phyloP scores from a whole-genome alignment of 1,140 invertebrate species.

The Drosophila cardini region DNA sequence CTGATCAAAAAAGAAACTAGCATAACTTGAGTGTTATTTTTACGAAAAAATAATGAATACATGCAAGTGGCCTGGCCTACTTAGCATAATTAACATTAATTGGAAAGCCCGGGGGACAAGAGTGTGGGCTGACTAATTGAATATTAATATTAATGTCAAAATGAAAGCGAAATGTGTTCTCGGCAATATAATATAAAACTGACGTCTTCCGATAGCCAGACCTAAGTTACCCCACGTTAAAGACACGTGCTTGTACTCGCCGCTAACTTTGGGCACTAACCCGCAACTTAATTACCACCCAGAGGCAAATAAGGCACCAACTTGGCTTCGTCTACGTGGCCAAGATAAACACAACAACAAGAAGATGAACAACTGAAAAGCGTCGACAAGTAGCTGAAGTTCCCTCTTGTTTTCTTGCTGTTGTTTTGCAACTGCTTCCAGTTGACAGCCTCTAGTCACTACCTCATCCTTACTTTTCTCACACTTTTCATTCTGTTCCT shows the following conservation, averaged over 20 bases:
- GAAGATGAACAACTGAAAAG: conserved; percentile 1
- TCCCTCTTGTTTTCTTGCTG: conserved; percentile 2
- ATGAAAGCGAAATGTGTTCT: conserved; percentile 49
- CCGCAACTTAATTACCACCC: conserved; percentile 72
- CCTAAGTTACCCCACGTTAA: neutral
- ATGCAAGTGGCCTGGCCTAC: conserved; percentile 52
- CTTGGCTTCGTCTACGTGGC: conserved; percentile 55
- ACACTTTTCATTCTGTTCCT: neutral
- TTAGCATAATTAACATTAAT: conserved; percentile 79
- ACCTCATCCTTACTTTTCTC: neutral
- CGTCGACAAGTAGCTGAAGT: conserved; percentile 50
- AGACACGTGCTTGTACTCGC: conserved; percentile 5
- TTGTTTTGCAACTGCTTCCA: neutral
- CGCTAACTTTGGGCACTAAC: conserved; percentile 6
- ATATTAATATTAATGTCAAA: conserved; percentile 80
- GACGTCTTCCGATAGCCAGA: conserved; percentile 52
- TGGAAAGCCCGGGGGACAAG: conserved; percentile 39
- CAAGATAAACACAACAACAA: conserved; percentile 55
- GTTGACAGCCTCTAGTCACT: conserved; percentile 3
- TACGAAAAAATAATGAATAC: conserved; percentile 29
- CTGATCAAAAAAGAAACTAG: conserved; percentile 5
- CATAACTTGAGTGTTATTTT: conserved; percentile 35
- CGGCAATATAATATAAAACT: conserved; percentile 67
- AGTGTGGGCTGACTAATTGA: conserved; percentile 66
- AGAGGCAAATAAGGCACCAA: conserved; percentile 51